Evolutionary conservation across 1,140 invertebrate genomes (phyloP).

Genomic region (Schlechtendalia chinensis): DNA sequence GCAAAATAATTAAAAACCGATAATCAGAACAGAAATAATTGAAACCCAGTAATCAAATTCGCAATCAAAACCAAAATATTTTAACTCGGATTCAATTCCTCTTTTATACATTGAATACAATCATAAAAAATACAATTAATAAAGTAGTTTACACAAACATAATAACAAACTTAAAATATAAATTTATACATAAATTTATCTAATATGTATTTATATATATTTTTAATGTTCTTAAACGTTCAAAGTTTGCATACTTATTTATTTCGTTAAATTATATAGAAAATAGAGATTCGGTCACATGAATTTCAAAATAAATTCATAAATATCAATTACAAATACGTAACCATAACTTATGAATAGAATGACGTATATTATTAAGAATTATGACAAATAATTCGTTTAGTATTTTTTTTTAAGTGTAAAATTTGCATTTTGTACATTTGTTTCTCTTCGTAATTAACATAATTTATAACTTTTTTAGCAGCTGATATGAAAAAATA

Average conservation of each 20-base stretch:
- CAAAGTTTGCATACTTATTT: background rate
- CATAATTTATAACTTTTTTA: background rate
- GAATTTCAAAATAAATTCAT: background rate
- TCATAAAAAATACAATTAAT: too few species aligned
- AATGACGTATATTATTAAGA: background rate
- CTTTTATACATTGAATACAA: too few species aligned
- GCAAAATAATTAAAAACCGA: too few species aligned
- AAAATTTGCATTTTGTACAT: background rate
- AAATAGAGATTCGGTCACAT: background rate
- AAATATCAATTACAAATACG: background rate
- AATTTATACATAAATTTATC: too few species aligned
- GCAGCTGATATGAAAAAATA: background rate
- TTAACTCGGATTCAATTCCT: too few species aligned
- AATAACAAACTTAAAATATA: too few species aligned
- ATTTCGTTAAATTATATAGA: background rate
- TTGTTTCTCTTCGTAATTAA: slow-evolving; percentile 3
- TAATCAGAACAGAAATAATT: too few species aligned
- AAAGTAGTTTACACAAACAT: too few species aligned
- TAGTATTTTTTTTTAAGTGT: background rate
- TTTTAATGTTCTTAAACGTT: slow-evolving; percentile 2
- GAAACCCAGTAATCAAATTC: too few species aligned
- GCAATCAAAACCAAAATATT: too few species aligned
- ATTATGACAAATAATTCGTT: slow-evolving; percentile 8
- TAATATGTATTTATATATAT: too few species aligned
- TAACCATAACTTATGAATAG: background rate